These are phyloP conservation scores for Patella caerulea DNA, from an alignment of 2,888 invertebrate genomes.

Conservation along the genomic window DNA sequence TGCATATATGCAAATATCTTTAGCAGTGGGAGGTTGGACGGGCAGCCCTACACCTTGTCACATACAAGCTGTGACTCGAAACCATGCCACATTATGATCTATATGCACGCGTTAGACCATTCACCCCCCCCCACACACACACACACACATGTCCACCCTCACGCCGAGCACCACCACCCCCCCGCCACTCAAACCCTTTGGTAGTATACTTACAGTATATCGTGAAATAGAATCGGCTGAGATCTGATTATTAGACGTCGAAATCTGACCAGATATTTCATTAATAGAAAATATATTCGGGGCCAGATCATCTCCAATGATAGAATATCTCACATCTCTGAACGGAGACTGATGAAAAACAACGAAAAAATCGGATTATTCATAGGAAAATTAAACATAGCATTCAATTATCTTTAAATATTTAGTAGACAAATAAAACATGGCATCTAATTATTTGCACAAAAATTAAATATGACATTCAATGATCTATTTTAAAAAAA, in stretches of 20 bases:
- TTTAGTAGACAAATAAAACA: too few species aligned
- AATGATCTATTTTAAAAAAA: too few species aligned
- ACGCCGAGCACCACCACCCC: too few species aligned
- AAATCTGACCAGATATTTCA: slow-evolving; percentile 37
- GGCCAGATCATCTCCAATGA: slow-evolving; percentile 62
- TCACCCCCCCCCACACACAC: too few species aligned
- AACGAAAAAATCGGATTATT: neutral
- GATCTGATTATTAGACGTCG: slow-evolving; percentile 36
- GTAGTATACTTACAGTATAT: slow-evolving; percentile 40
- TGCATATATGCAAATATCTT: too few species aligned
- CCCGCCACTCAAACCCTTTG: neutral
- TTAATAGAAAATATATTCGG: slow-evolving; percentile 54
- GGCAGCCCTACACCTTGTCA: too few species aligned
- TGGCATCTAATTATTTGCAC: too few species aligned
- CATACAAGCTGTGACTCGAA: too few species aligned
- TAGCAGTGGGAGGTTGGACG: neutral
- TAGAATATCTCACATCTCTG: slow-evolving; percentile 44
- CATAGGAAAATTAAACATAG: too few species aligned
- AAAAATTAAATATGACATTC: too few species aligned
- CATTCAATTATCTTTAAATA: too few species aligned
- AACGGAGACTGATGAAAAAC: slow-evolving; percentile 42
- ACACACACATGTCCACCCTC: neutral
- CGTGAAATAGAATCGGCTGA: slow-evolving; percentile 38
- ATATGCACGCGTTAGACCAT: neutral
- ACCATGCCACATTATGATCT: neutral